Percentiles rank a stretch among this genome's conserved stretches.
Evolutionary conservation across 2,113 vertebrate genomes (phyloP).

Genomic region (Sinosuthora webbiana): DNA sequence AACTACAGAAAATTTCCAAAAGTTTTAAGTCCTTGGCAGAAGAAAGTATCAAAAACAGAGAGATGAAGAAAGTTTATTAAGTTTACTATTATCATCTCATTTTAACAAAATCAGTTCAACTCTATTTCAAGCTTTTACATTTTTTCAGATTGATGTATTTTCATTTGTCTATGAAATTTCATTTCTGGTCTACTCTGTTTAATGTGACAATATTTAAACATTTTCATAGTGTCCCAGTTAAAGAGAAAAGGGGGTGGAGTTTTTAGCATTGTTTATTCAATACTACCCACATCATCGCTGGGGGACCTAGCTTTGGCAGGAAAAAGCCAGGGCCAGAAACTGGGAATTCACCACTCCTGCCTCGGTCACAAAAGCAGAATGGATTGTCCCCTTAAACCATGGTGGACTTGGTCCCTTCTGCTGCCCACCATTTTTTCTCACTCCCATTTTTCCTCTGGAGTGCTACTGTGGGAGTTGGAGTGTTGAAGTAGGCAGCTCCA

Average conservation of each 20-base stretch:
- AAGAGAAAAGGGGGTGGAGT: neutral
- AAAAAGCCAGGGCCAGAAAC: neutral
- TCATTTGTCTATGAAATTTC: neutral
- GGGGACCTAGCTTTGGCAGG: accelerated
- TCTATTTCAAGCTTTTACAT: neutral
- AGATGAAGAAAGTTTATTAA: neutral
- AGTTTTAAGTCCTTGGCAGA: neutral
- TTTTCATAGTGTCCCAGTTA: neutral
- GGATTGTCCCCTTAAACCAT: neutral
- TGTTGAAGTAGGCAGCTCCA: neutral
- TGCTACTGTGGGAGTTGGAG: accelerated
- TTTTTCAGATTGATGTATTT: neutral
- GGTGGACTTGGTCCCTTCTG: neutral
- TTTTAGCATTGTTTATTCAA: neutral
- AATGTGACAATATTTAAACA: neutral
- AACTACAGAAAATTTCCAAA: neutral
- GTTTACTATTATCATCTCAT: neutral
- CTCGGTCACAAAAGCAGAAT: neutral
- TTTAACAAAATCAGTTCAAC: neutral
- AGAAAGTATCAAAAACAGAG: neutral
- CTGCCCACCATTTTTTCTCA: neutral
- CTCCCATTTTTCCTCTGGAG: neutral
- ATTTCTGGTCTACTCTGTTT: neutral
- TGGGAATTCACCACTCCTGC: neutral
- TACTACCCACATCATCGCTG: neutral